Percentiles rank a stretch among this genome's conserved stretches.
phyloP scores from a whole-genome alignment of 1,140 invertebrate genomes.

The Rhynchophorus ferrugineus region DNA sequence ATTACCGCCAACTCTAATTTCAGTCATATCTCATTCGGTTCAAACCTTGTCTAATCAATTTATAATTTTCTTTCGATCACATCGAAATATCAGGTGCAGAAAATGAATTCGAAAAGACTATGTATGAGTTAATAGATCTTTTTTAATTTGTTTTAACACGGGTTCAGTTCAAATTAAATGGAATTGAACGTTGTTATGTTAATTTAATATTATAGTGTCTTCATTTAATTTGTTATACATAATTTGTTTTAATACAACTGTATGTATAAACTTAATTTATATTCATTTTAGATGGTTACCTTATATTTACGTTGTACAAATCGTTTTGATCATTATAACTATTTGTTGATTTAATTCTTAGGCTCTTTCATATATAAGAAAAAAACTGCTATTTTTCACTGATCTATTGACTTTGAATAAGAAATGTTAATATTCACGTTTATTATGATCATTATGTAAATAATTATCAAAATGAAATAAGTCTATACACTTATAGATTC shows the following conservation, averaged over 20 bases:
- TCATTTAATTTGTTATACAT: conserved; percentile 4
- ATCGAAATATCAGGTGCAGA: too few relatives aligned
- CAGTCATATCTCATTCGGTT: too few relatives aligned
- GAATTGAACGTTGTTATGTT: background rate
- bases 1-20: too few relatives aligned
- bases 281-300: conserved; percentile 8
- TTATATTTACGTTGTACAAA: conserved; percentile 18
- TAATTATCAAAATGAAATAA: conserved; percentile 34
- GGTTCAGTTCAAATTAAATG: conserved; percentile 3
- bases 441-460: conserved; percentile 29
- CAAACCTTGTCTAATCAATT: too few relatives aligned
- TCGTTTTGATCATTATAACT: conserved; percentile 15
- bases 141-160: conserved; percentile 3
- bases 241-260: conserved; percentile 4
- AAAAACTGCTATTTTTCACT: conserved; percentile 6
- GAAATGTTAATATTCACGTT: conserved; percentile 16
- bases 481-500: conserved; percentile 42
- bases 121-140: conserved; percentile 24
- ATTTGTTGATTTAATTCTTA: conserved; percentile 24
- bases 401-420: conserved; percentile 19
- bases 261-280: conserved; percentile 8
- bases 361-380: conserved; percentile 5
- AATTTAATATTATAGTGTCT: background rate
- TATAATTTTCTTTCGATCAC: too few relatives aligned
- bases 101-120: too few relatives aligned